phyloP scores from a whole-genome alignment of 2,888 invertebrate species.

The Caenorhabditis angaria region DNA sequence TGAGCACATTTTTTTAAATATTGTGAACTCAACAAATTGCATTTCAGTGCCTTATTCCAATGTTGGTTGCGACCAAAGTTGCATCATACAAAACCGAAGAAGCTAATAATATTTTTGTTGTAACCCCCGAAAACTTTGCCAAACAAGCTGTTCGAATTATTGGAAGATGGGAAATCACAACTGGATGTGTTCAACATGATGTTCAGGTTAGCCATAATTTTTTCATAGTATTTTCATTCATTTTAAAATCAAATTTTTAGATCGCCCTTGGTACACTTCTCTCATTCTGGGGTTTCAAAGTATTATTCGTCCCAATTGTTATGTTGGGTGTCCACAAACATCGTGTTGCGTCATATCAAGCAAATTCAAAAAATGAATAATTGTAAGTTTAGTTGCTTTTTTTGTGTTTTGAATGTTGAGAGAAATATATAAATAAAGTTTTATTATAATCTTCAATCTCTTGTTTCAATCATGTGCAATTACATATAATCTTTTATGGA shows the following conservation, averaged over 20 bases:
- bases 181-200: slow-evolving; percentile 70
- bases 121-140: slow-evolving; percentile 67
- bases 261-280: slow-evolving; percentile 64
- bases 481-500: no score
- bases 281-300: slow-evolving; percentile 67
- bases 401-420: no score
- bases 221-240: neutral
- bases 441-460: no score
- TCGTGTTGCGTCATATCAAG: slow-evolving; percentile 49
- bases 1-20: slow-evolving; percentile 11
- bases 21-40: neutral
- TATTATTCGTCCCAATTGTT: slow-evolving; percentile 67
- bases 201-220: slow-evolving; percentile 50
- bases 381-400: no score
- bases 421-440: no score
- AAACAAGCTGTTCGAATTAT: slow-evolving; percentile 66
- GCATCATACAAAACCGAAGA: slow-evolving; percentile 67
- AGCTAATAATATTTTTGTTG: slow-evolving; percentile 68
- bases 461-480: no score
- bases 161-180: slow-evolving; percentile 62
- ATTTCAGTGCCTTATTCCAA: slow-evolving; percentile 67
- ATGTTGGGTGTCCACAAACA: slow-evolving; percentile 70
- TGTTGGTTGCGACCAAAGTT: slow-evolving; percentile 71
- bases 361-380: slow-evolving; percentile 12
- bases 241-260: slow-evolving; percentile 33